These are phyloP conservation scores for Drosophila teissieri DNA, from an alignment of 1,140 invertebrate genomes.

Conservation along the genomic window DNA sequence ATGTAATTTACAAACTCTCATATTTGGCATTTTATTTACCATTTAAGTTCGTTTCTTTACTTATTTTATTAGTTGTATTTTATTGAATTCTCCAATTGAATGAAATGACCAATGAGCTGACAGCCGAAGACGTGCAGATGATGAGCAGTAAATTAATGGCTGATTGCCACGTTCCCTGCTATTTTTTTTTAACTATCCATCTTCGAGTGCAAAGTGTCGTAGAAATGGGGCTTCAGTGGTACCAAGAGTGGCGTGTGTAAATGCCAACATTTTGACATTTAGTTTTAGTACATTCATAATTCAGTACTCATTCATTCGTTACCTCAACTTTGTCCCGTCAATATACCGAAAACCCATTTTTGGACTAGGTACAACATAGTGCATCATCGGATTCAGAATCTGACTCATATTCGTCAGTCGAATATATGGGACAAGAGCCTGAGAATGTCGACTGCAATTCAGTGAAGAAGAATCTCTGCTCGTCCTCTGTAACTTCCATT, in stretches of 20 bases:
- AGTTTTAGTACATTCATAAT: conserved; percentile 3
- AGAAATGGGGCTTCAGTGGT: conserved; percentile 7
- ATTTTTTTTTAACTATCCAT: not conserved
- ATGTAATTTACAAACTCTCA: conserved; percentile 22
- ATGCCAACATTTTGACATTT: conserved; percentile 50
- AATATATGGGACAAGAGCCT: not conserved
- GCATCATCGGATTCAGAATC: conserved; percentile 2
- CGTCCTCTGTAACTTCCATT: conserved; percentile 23
- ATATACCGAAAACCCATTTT: not conserved
- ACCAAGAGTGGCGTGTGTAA: not conserved
- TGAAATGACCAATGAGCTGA: conserved; percentile 77
- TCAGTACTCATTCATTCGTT: not conserved
- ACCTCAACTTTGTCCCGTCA: not conserved
- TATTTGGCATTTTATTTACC: conserved; percentile 46
- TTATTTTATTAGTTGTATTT: conserved; percentile 78
- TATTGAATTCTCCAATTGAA: conserved; percentile 80
- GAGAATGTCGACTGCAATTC: conserved; percentile 1
- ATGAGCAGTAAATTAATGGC: conserved; percentile 39
- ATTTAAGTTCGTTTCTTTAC: conserved; percentile 57
- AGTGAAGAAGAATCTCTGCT: conserved; percentile 6
- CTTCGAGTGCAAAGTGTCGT: conserved; percentile 15
- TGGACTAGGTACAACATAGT: conserved; percentile 1
- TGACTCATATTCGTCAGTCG: conserved; percentile 4
- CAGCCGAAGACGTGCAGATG: conserved; percentile 22
- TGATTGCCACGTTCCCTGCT: conserved; percentile 18